These are phyloP conservation scores for Trichomycterus rosablanca DNA, from an alignment of 2,113 vertebrate species.

Conservation along the genomic window DNA sequence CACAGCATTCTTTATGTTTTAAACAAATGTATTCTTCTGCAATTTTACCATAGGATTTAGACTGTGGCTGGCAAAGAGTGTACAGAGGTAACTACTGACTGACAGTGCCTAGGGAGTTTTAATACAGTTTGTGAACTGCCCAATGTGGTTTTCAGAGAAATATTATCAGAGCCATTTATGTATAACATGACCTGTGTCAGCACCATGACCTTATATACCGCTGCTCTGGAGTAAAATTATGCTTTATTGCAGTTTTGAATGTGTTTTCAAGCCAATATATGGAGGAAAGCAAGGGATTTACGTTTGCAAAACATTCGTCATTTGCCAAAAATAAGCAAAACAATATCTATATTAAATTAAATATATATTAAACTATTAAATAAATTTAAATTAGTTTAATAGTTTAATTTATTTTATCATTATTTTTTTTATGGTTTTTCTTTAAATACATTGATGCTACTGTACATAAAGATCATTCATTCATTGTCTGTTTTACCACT, in stretches of 20 bases:
- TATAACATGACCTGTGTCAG: constrained; percentile 34
- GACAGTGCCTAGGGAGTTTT: constrained; percentile 48
- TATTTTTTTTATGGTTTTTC: no score
- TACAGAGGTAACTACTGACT: constrained; percentile 38
- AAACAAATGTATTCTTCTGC: neutral
- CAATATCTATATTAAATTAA: no score
- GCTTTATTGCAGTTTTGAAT: neutral
- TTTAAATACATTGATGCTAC: no score
- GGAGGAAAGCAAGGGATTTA: no score
- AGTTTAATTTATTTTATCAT: no score
- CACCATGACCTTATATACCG: constrained; percentile 14
- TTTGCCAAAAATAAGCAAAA: no score
- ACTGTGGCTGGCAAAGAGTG: constrained; percentile 10
- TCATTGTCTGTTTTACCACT: no score
- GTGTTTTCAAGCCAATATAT: no score
- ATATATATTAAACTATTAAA: no score
- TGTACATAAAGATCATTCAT: no score
- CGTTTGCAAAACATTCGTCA: no score
- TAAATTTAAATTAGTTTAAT: no score
- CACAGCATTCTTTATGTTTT: neutral
- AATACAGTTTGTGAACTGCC: constrained; percentile 45
- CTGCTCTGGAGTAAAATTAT: neutral
- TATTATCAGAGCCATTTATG: constrained; percentile 50
- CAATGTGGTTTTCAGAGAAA: constrained; percentile 9
- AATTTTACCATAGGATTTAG: neutral